Evolutionary conservation across 92 coral and sea anemone genomes (phyloP).

Genomic region (Scolanthus callimorphus): DNA sequence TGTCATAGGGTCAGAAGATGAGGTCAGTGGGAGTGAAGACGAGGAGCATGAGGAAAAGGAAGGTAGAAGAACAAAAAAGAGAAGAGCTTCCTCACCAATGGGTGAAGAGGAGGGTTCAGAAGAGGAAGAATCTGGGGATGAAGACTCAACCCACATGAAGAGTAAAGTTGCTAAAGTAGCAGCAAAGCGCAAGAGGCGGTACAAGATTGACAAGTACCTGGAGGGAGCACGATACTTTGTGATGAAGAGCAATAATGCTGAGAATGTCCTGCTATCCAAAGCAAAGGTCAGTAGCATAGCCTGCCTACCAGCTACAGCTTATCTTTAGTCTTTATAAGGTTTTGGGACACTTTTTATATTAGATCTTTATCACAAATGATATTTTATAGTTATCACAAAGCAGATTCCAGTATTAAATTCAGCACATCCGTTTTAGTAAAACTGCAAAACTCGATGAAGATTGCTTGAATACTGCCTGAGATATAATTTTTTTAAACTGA

Average conservation of each 20-base stretch:
- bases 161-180: slow-evolving; percentile 90
- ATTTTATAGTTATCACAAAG: too few relatives aligned
- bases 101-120: slow-evolving; percentile 28
- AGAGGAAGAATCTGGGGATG: slow-evolving; percentile 82
- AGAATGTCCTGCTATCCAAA: slow-evolving; percentile 88
- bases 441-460: too few relatives aligned
- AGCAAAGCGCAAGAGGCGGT: slow-evolving; percentile 40
- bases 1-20: slow-evolving; percentile 29
- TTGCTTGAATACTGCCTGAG: too few relatives aligned
- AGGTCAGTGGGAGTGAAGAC: slow-evolving; percentile 54
- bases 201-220: slow-evolving; percentile 65
- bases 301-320: too few relatives aligned
- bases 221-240: slow-evolving; percentile 92
- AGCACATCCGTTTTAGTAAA: too few relatives aligned
- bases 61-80: slow-evolving; percentile 41
- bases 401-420: too few relatives aligned
- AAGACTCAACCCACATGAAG: slow-evolving; percentile 58
- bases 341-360: too few relatives aligned
- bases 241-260: slow-evolving; percentile 96
- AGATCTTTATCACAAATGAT: too few relatives aligned
- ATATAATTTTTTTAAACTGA: too few relatives aligned
- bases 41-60: slow-evolving; percentile 30
- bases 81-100: slow-evolving; percentile 65
- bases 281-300: slow-evolving; percentile 84
- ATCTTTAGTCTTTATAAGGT: too few relatives aligned